These are phyloP conservation scores for Macaca fascicularis DNA, from an alignment of 2,113 vertebrate species.

Conservation along the genomic window DNA sequence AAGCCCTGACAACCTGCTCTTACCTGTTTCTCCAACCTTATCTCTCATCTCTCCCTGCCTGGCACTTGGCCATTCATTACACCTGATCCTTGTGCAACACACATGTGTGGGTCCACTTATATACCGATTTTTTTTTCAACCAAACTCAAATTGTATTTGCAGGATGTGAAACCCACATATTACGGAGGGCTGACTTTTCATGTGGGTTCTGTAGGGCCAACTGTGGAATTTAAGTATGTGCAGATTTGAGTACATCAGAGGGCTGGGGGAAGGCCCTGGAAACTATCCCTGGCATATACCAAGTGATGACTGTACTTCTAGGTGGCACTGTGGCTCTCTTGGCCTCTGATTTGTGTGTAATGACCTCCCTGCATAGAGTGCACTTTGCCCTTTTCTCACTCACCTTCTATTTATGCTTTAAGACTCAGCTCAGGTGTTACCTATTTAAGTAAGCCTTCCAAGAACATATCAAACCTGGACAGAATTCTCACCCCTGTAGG, in stretches of 20 bases:
- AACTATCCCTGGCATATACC: background rate
- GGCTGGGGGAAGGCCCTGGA: background rate
- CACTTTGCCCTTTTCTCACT: background rate
- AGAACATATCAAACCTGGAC: background rate
- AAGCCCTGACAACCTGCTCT: background rate
- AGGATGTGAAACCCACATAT: background rate
- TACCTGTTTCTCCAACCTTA: background rate
- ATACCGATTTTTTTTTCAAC: background rate
- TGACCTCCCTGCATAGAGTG: background rate
- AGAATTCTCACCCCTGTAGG: background rate
- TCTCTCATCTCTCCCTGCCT: background rate
- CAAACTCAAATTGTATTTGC: background rate
- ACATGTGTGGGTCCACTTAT: background rate
- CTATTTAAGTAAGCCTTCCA: background rate
- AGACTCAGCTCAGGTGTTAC: background rate
- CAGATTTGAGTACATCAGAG: background rate
- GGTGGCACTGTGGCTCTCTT: background rate
- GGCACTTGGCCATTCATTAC: background rate
- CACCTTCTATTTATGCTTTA: background rate
- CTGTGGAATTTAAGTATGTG: background rate
- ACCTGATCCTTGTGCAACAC: background rate
- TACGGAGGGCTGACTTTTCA: background rate
- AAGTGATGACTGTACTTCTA: background rate
- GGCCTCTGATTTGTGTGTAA: background rate
- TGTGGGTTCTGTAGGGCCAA: background rate